phyloP scores from a whole-genome alignment of 2,888 invertebrate genomes.

The Lasioglossum marginatum region DNA sequence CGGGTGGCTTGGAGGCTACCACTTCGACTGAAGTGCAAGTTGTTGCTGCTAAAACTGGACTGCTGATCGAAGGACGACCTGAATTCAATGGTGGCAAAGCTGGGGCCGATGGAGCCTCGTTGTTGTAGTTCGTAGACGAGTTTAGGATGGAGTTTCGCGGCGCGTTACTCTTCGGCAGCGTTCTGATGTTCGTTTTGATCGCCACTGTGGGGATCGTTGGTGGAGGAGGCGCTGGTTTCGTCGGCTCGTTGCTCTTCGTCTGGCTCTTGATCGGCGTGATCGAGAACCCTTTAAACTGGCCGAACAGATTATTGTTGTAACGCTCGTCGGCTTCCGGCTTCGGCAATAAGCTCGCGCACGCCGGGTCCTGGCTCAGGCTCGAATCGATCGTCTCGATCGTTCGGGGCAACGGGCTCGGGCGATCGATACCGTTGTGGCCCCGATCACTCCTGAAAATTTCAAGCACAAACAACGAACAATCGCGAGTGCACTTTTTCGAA shows the following conservation, averaged over 20 bases:
- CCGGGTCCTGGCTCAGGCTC: conserved; percentile 81
- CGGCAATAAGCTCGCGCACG: conserved; percentile 82
- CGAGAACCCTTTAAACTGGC: conserved; percentile 94
- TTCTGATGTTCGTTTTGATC: conserved; percentile 79
- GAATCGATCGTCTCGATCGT: conserved; percentile 83
- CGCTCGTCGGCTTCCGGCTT: conserved; percentile 82
- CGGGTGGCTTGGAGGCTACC: conserved; percentile 86
- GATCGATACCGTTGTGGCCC: conserved; percentile 79
- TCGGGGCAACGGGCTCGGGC: conserved; percentile 77
- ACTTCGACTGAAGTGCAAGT: conserved; percentile 92
- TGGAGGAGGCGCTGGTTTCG: conserved; percentile 88
- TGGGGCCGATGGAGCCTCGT: conserved; percentile 82
- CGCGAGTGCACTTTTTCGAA: conserved; percentile 29
- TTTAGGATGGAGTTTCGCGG: conserved; percentile 62
- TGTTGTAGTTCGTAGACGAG: conserved; percentile 34
- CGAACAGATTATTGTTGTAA: conserved; percentile 89
- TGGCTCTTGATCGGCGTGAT: conserved; percentile 88
- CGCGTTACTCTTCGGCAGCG: conserved; percentile 73
- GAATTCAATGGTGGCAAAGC: conserved; percentile 89
- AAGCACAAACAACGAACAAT: conserved; percentile 69
- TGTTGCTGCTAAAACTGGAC: conserved; percentile 92
- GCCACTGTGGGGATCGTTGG: conserved; percentile 86
- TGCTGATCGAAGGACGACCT: conserved; percentile 91
- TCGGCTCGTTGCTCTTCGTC: conserved; percentile 83
- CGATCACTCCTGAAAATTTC: conserved; percentile 76